phyloP scores from a whole-genome alignment of 2,888 invertebrate genomes.

The Oligia latruncula region DNA sequence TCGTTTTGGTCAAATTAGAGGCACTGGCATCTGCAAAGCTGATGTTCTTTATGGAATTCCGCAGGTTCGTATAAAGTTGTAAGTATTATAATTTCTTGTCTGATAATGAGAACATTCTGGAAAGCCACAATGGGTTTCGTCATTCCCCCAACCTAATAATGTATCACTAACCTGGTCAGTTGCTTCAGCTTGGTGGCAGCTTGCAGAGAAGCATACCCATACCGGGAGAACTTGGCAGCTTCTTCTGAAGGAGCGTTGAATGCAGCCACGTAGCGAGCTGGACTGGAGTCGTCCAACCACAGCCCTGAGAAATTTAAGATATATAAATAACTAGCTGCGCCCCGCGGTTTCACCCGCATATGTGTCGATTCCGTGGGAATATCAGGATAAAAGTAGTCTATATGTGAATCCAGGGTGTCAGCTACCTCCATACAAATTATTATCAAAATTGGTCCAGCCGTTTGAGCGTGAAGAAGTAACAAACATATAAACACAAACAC shows the following conservation, averaged over 20 bases:
- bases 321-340: too few species aligned
- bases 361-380: too few species aligned
- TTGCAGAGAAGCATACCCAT: slow-evolving; percentile 93
- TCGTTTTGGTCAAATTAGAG: too few species aligned
- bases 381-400: too few species aligned
- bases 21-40: too few species aligned
- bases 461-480: too few species aligned
- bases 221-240: slow-evolving; percentile 90
- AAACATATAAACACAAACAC: too few species aligned
- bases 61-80: not conserved
- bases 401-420: too few species aligned
- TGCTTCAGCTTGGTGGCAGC: slow-evolving; percentile 91
- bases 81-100: not conserved
- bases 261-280: slow-evolving; percentile 92
- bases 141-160: not conserved
- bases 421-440: too few species aligned
- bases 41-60: too few species aligned
- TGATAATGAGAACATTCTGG: not conserved
- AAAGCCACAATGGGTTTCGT: not conserved
- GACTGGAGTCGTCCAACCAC: slow-evolving; percentile 91
- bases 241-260: slow-evolving; percentile 93
- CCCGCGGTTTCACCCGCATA: too few species aligned
- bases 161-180: slow-evolving; percentile 88
- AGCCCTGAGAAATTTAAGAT: slow-evolving; percentile 86
- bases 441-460: too few species aligned